Base-by-base conservation (phyloP, 2,113 vertebrate genomes). In the Menidia beryllina region DNA sequence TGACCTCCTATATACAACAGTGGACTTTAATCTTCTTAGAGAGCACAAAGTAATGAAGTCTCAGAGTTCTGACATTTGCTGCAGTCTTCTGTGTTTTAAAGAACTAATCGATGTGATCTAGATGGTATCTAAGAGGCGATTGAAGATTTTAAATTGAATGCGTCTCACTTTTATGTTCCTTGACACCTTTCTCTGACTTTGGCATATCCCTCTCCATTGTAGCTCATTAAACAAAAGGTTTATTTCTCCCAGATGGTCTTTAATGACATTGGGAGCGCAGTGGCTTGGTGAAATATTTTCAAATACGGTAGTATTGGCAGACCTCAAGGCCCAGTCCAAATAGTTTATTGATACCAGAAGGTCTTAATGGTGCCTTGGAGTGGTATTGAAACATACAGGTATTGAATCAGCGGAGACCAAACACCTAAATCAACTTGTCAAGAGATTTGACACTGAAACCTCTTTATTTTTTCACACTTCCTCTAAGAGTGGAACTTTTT, bases 101-200 rank as follows among this genome's bases (percentile, higher is more conserved):
- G 53, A 55, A 55, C 27, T 55, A 55, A 55, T 55, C 53, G 19
- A 36, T 55, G 27, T 36, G 11, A 55, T 36, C 53, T 55, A 55
- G 53, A 55, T 36, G 19, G 53, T 34, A 21, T 55, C 30, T 26
- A 55, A 34, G 30, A 36, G 19, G 53, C 19, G 27, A 36, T 36
- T 30, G 27, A 55, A 55, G 53, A 55, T 55, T 5, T 55, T 55
- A 55, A 55, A 55, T 55, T 36, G 53, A 55, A 55, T 55, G 30
- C 34, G 53, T 55, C 27, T 55, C 21, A 55, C 53, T 55, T 55
- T 55, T 55, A 55, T 55, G 53, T 55, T 27, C 53, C 19, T 55
- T 55, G 52, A 55, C 52, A 34, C 27, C 52, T 55, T 55, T 55
- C 27, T 55, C 36, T 55, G 53, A 55, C 53, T 55, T 55, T 55